These are phyloP conservation scores for Acanthurus tractus DNA, from an alignment of 2,797 vertebrate genomes.

Conservation along the genomic window DNA sequence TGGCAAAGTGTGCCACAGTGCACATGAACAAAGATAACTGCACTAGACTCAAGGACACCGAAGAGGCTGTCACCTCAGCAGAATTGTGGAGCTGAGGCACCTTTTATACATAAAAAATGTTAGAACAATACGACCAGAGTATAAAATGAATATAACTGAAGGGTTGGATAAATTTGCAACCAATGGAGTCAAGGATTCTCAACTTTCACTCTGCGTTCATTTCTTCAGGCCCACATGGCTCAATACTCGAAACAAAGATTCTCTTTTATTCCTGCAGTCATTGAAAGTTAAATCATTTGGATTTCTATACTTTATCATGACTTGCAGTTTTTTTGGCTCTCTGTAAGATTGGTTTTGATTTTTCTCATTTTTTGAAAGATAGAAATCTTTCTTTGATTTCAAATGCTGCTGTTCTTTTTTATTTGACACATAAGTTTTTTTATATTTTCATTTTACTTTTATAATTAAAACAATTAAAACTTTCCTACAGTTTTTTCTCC, in stretches of 20 bases:
- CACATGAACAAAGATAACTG: conserved; percentile 12
- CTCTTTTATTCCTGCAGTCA: not conserved
- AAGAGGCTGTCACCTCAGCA: not conserved
- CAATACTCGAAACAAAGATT: not conserved
- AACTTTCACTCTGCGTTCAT: not conserved
- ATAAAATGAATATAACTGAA: not conserved
- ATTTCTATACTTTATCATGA: not conserved
- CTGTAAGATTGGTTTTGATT: not conserved
- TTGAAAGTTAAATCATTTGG: not conserved
- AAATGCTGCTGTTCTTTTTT: not conserved
- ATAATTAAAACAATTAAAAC: not conserved
- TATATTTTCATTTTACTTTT: not conserved
- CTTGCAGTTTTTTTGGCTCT: not conserved
- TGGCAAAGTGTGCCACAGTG: conserved; percentile 12
- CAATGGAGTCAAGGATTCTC: not conserved
- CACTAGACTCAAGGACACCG: not conserved
- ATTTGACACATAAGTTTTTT: not conserved
- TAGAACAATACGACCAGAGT: no score
- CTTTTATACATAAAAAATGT: not conserved
- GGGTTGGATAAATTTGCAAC: not conserved
- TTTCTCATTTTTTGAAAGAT: not conserved
- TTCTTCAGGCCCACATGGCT: not conserved
- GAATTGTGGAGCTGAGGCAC: conserved; percentile 4
- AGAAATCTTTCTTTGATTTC: not conserved
- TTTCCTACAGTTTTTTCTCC: not conserved